Percentiles rank a stretch among this genome's conserved stretches.
Evolutionary conservation across 2,888 invertebrate genomes (phyloP).

Genomic region (Cyaniris semiargus): DNA sequence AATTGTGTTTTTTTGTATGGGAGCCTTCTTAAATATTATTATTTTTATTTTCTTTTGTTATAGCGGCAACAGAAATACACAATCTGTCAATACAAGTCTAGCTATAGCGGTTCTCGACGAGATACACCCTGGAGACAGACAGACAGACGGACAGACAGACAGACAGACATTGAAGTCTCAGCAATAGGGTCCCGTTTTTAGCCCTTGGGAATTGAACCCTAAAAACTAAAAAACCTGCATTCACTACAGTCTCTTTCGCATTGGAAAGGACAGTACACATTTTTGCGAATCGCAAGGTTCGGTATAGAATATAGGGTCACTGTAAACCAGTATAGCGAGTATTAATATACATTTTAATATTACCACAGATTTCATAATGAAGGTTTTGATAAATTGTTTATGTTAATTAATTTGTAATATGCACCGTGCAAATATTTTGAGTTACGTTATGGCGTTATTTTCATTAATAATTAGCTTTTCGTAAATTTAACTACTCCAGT

Average conservation of each 20-base stretch:
- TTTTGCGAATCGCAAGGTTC: background rate
- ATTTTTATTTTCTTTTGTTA: no score
- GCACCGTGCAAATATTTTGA: conserved; percentile 19
- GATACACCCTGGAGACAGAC: no score
- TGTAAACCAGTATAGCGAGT: background rate
- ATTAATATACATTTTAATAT: conserved; percentile 10
- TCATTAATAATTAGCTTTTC: background rate
- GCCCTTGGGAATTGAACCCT: no score
- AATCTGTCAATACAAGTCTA: no score
- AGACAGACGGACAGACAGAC: no score
- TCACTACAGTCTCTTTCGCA: background rate
- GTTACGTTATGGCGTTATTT: background rate
- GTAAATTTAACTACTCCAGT: background rate
- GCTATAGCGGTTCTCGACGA: no score
- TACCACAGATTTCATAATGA: conserved; percentile 28
- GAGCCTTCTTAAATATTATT: no score
- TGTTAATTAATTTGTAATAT: conserved; percentile 24
- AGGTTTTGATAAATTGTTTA: conserved; percentile 28
- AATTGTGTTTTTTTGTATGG: no score
- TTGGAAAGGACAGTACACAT: conserved; percentile 8
- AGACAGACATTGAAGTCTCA: no score
- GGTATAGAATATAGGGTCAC: conserved; percentile 19
- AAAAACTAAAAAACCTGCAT: background rate
- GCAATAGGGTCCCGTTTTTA: no score
- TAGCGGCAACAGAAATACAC: no score